Evolutionary conservation across 2,888 invertebrate genomes (phyloP), one percentile per base, ranked within the genome.

Genomic region (Camptogramma bilineatum): DNA sequence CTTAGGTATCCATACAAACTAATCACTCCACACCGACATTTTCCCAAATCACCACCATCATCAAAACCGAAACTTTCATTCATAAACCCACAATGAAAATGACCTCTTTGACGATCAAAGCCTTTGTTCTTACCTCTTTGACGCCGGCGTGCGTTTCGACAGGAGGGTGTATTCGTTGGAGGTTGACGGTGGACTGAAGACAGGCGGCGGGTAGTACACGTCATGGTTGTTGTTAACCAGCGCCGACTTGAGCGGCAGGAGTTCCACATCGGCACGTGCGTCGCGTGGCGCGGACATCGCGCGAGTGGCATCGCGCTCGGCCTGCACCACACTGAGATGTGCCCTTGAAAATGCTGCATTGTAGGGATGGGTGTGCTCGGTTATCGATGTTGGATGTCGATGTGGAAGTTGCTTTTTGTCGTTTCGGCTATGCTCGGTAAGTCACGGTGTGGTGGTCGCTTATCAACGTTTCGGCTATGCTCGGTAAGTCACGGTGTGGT

Each of bases 121-220:
- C 39, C 13, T 39, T 39, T n/a, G 8, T 46, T 46, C 69, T 56
- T 82, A 93, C 93, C 92, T 85, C 83, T 93, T 93, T 1, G 93
- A 93, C 60, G 92, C 93, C 85, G 93, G 93, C 69, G 93, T 92
- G 71, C 93, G 81, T 73, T 93, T 93, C 44, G 93, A 93, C 60
- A 93, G 83, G 69, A 93, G 76, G 52, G 90, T 87, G 71, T 93
- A 93, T 44, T 93, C 93, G 68, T 86, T 91, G 1, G 91, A 86
- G 31, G 84, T 86, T 52, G 92, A 90, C 0, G 91, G 90, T 59
- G 81, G 84, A 70, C 82, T 84, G 71, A 84, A 82, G 46, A 81
- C 80, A 54, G 85, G 85, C 62, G 84, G 76, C 44, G 87, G 85
- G 68, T 88, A 92, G 68, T 91, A 91, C n/a, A 84, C 81, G 48